These are phyloP conservation scores for Alligator sinensis DNA, from an alignment of 2,113 vertebrate genomes.

Conservation along the genomic window DNA sequence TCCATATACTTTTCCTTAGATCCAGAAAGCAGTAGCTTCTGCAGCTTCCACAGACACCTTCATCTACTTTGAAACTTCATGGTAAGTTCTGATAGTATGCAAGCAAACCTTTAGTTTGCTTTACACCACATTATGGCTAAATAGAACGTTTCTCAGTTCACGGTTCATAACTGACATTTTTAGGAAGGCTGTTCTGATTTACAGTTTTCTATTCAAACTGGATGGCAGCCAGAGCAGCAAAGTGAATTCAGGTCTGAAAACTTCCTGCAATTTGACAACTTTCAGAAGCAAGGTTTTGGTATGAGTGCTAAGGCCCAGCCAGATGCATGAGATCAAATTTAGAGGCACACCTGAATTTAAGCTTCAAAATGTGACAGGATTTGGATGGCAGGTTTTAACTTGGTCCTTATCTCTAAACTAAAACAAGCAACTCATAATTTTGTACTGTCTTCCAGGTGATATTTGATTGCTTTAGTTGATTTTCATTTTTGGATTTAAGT, in stretches of 20 bases:
- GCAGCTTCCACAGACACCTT: too few relatives aligned
- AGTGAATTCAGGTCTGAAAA: background rate
- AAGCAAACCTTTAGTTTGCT: background rate
- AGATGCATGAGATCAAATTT: too few relatives aligned
- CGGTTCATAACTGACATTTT: background rate
- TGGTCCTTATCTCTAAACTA: background rate
- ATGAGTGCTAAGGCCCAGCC: too few relatives aligned
- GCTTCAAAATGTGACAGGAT: background rate
- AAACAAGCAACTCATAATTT: background rate
- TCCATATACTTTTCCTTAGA: background rate
- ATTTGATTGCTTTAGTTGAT: background rate
- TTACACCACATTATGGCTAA: accelerated
- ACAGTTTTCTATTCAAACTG: background rate
- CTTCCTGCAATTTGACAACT: background rate
- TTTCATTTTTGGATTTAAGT: background rate
- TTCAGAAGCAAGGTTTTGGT: too few relatives aligned
- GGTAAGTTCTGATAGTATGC: too few relatives aligned
- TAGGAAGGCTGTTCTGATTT: background rate
- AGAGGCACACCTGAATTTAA: background rate
- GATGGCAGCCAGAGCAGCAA: background rate
- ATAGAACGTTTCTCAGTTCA: background rate
- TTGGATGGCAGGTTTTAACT: background rate
- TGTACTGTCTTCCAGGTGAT: background rate
- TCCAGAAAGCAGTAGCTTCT: background rate
- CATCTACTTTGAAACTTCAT: background rate